phyloP scores from a whole-genome alignment of 1,140 invertebrate genomes.

The Wasmannia auropunctata region DNA sequence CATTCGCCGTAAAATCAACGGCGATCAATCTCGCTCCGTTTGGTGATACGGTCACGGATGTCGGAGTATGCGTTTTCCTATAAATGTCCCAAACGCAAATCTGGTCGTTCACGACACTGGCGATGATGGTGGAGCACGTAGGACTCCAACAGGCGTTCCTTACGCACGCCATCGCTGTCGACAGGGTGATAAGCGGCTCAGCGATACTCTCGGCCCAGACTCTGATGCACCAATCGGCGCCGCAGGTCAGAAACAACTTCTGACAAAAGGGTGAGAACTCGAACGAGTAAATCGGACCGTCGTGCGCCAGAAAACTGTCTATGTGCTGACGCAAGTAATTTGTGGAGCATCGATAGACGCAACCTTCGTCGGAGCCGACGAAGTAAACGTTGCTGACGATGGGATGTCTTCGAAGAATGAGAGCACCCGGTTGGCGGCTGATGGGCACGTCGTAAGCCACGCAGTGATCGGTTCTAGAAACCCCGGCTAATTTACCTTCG shows the following conservation, averaged over 20 bases:
- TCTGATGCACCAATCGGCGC: conserved; percentile 92
- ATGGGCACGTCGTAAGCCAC: conserved; percentile 84
- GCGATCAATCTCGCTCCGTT: conserved; percentile 82
- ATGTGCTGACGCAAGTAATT: conserved; percentile 89
- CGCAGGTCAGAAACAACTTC: conserved; percentile 92
- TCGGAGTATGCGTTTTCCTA: conserved; percentile 88
- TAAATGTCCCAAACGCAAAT: conserved; percentile 91
- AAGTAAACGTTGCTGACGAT: conserved; percentile 89
- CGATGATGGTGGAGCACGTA: conserved; percentile 92
- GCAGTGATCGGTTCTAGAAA: conserved; percentile 75
- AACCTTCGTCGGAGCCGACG: conserved; percentile 94
- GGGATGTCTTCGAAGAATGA: conserved; percentile 89
- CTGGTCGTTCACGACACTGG: conserved; percentile 89
- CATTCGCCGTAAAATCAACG: conserved; percentile 87
- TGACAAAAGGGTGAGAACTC: conserved; percentile 92
- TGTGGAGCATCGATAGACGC: conserved; percentile 91
- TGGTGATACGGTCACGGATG: conserved; percentile 86
- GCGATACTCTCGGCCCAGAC: conserved; percentile 91
- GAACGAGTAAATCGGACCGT: conserved; percentile 91
- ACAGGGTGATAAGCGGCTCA: conserved; percentile 88
- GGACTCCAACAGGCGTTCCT: conserved; percentile 92
- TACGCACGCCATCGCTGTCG: conserved; percentile 86
- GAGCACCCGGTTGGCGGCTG: conserved; percentile 86
- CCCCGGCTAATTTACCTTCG: conserved; percentile 88
- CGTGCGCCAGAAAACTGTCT: conserved; percentile 91